A percentile compares a stretch with the other conserved stretches of the same genome.
These are phyloP conservation scores for Pollenia angustigena DNA, from an alignment of 2,888 invertebrate genomes.

Conservation along the genomic window DNA sequence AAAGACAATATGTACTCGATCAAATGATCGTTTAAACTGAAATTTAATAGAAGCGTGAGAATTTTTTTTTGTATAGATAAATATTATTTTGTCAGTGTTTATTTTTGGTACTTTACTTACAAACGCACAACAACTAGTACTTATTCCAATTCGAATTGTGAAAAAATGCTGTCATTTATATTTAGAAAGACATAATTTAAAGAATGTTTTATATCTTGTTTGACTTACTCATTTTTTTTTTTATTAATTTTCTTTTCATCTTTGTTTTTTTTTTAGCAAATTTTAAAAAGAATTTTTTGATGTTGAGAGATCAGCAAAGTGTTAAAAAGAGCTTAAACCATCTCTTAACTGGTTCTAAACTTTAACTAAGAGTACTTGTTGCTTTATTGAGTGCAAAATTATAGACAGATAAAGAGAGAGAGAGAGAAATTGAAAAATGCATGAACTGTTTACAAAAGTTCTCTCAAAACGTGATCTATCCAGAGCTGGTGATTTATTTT, in stretches of 20 bases:
- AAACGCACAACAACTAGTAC: slow-evolving; percentile 26
- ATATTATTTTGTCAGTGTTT: slow-evolving; percentile 37
- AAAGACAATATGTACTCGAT: slow-evolving; percentile 23
- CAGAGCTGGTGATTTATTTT: slow-evolving; percentile 95
- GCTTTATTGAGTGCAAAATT: background rate
- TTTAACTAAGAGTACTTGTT: slow-evolving; percentile 34
- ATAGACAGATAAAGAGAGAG: background rate
- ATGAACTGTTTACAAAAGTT: slow-evolving; percentile 95
- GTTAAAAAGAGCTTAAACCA: background rate
- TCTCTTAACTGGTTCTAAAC: slow-evolving; percentile 30
- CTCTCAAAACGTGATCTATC: slow-evolving; percentile 95
- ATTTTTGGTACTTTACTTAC: slow-evolving; percentile 41
- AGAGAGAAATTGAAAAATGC: slow-evolving; percentile 87
- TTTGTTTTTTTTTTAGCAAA: slow-evolving; percentile 52
- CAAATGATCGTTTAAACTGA: slow-evolving; percentile 46
- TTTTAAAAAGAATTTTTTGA: slow-evolving; percentile 50
- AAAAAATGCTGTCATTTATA: slow-evolving; percentile 60
- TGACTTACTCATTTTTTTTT: slow-evolving; percentile 54
- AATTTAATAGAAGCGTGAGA: slow-evolving; percentile 67
- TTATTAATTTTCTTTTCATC: slow-evolving; percentile 21
- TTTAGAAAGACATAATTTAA: slow-evolving; percentile 59
- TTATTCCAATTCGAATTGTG: background rate
- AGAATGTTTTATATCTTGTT: slow-evolving; percentile 48
- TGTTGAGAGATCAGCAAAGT: slow-evolving; percentile 36
- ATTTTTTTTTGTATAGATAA: slow-evolving; percentile 13